Percentiles rank a stretch among this genome's conserved stretches.
Evolutionary conservation across 2,113 vertebrate species (phyloP).

Genomic region (Argyrosomus japonicus): DNA sequence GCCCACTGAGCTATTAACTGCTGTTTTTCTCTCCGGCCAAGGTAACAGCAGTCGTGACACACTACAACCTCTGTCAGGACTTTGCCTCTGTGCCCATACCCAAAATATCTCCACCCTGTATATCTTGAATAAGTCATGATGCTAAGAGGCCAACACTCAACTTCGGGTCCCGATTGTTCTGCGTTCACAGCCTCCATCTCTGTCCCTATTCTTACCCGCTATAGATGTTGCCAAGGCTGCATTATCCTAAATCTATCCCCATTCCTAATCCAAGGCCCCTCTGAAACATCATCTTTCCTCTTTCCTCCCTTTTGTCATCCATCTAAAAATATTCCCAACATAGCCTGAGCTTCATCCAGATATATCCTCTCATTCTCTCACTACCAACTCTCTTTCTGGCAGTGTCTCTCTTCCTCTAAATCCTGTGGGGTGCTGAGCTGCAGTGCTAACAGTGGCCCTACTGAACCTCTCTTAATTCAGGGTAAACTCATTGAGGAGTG

Average conservation of each 20-base stretch:
- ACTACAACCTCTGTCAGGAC: conserved; percentile 29
- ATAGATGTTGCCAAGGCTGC: neutral
- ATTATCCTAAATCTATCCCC: conserved; percentile 3
- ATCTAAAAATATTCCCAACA: conserved; percentile 38
- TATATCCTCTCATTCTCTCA: conserved; percentile 24
- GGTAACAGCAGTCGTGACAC: conserved; percentile 40
- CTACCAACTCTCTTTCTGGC: conserved; percentile 31
- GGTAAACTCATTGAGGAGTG: conserved; percentile 46
- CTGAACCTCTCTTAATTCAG: conserved; percentile 49
- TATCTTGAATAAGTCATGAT: conserved; percentile 70
- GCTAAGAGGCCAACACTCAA: conserved; percentile 16
- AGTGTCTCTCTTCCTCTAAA: conserved; percentile 29
- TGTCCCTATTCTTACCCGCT: neutral
- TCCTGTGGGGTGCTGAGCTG: conserved; percentile 47
- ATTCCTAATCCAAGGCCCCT: conserved; percentile 18
- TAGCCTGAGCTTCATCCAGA: conserved; percentile 33
- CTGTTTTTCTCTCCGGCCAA: conserved; percentile 3
- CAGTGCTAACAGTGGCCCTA: conserved; percentile 56
- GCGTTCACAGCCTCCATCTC: conserved; percentile 18
- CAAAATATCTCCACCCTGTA: conserved; percentile 57
- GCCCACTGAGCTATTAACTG: conserved; percentile 47
- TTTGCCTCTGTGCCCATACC: conserved; percentile 20
- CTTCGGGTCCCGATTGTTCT: conserved; percentile 16
- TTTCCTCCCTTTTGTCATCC: conserved; percentile 30
- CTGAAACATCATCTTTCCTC: conserved; percentile 28